A percentile compares a stretch with the other conserved stretches of the same genome.
phyloP scores from a whole-genome alignment of 1,140 invertebrate species.

The Temnothorax curvispinosus region DNA sequence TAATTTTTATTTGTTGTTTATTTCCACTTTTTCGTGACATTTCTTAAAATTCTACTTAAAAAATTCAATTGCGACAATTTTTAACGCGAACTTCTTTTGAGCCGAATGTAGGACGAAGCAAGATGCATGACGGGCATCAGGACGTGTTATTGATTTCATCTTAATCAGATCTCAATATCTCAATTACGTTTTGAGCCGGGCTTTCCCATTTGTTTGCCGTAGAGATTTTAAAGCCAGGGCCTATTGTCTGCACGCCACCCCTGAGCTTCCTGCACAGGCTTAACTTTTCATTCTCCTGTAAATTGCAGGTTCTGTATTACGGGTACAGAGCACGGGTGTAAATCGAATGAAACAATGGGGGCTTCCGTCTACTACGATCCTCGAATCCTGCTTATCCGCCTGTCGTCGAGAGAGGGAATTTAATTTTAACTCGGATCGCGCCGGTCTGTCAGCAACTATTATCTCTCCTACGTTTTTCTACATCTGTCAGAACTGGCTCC shows the following conservation, averaged over 20 bases:
- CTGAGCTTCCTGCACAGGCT: constrained; percentile 79
- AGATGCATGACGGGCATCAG: constrained; percentile 51
- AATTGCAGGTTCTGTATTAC: constrained; percentile 83
- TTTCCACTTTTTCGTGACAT: background rate
- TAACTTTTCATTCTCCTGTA: constrained; percentile 85
- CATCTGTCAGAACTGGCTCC: constrained; percentile 48
- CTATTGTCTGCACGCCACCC: constrained; percentile 82
- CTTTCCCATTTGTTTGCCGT: constrained; percentile 82
- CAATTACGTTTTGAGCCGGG: constrained; percentile 84
- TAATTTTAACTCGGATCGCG: constrained; percentile 73
- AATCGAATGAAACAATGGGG: constrained; percentile 85
- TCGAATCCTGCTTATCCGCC: constrained; percentile 74
- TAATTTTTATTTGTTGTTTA: background rate
- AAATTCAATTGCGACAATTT: background rate
- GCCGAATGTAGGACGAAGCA: constrained; percentile 68
- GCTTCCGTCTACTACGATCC: constrained; percentile 75
- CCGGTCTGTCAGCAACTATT: constrained; percentile 72
- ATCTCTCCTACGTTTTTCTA: constrained; percentile 68
- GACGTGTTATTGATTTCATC: constrained; percentile 84
- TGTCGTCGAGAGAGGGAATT: constrained; percentile 70
- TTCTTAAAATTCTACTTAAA: background rate
- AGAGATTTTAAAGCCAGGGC: constrained; percentile 84
- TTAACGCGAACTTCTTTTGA: constrained; percentile 7
- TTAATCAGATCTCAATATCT: constrained; percentile 86
- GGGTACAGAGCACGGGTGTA: constrained; percentile 80